Base-by-base conservation (phyloP, 2,113 vertebrate genomes). In the Psephotus haematonotus region DNA sequence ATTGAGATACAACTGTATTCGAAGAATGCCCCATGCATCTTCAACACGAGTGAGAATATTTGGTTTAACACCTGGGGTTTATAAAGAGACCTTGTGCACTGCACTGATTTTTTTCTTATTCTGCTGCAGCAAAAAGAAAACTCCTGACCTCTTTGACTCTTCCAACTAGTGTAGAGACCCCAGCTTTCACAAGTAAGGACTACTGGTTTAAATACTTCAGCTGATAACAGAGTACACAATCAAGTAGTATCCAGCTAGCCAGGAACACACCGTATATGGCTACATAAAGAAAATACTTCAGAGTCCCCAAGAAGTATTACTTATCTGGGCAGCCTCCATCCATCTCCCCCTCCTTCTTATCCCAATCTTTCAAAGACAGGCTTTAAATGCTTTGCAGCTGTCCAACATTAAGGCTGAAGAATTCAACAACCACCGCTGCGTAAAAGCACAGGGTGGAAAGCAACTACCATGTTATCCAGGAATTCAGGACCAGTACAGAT, bases 381-480 rank as follows among this genome's bases (percentile, higher is more conserved):
- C 80, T 93, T 93, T 71, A 86, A 94, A 92, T 43, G 37, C 67
- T 93, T 77, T 90, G 87, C 95, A 96, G 93, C 92, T 96, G 93
- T 94, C 90, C 86, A 96, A 47, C 47, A 47, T n/a, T 78, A 88
- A 83, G 27, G 47, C 76, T 86, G 20, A 93, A 95, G 82, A 94
- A 92, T 88, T 93, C 80, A 94, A 59, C 52, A 44, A 62, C 64
- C 68, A 86, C 0, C 0, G 53, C 59, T 37, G 25, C n/a, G 60
- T 59, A 86, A 77, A 83, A 90, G 72, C 44, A 81, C 29, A 52
- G 72, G 25, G 46, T 70, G 49, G 71, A 91, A 87, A 88, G 60
- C 41, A 65, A 43, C 82, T 52, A 77, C 29, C 50, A 41, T 0
- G 0, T 60, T 75, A 82, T 39, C 35, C 55, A 84, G 79, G 79